A percentile compares a stretch with the other conserved stretches of the same genome.
Conservation (phyloP, 2,797 vertebrate species). For the Acanthurus lineatus region DNA sequence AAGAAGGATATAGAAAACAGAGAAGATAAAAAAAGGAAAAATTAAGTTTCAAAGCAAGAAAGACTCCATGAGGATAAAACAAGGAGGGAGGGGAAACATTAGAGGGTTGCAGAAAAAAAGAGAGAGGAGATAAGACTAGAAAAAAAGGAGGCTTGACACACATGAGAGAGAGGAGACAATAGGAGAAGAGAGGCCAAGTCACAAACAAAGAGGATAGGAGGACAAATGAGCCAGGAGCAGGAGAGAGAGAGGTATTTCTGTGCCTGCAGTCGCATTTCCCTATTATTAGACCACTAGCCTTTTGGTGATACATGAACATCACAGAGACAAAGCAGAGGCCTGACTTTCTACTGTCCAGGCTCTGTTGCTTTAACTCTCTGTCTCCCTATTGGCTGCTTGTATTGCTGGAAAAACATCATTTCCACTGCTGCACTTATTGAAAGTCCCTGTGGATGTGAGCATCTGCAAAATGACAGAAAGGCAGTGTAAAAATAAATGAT, state of each 20-base stretch:
- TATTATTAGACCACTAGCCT: constrained; percentile 51
- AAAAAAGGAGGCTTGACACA: constrained; percentile 29
- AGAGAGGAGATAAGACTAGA: not conserved
- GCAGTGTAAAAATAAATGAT: constrained; percentile 50
- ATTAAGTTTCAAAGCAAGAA: not conserved
- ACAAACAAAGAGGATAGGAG: constrained; percentile 33
- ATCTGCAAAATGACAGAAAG: constrained; percentile 61
- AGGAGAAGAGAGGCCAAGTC: constrained; percentile 25
- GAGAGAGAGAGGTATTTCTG: constrained; percentile 21
- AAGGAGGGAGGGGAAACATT: constrained; percentile 22
- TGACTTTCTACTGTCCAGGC: constrained; percentile 22
- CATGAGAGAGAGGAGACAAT: constrained; percentile 24
- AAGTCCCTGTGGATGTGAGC: constrained; percentile 40
- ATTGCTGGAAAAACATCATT: constrained; percentile 40
- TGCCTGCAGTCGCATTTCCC: constrained; percentile 25
- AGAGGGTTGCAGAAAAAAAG: constrained; percentile 10
- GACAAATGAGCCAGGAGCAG: constrained; percentile 24
- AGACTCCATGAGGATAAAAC: constrained; percentile 10
- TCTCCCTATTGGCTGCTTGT: constrained; percentile 26
- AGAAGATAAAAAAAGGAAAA: not conserved
- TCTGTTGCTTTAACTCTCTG: constrained; percentile 32
- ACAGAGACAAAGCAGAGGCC: constrained; percentile 32
- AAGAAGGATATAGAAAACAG: not conserved
- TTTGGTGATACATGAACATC: constrained; percentile 39
- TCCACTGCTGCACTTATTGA: constrained; percentile 37